A percentile compares a stretch with the other conserved stretches of the same genome.
Evolutionary conservation across 2,888 invertebrate genomes (phyloP).

Genomic region (Agonopterix heracliana): DNA sequence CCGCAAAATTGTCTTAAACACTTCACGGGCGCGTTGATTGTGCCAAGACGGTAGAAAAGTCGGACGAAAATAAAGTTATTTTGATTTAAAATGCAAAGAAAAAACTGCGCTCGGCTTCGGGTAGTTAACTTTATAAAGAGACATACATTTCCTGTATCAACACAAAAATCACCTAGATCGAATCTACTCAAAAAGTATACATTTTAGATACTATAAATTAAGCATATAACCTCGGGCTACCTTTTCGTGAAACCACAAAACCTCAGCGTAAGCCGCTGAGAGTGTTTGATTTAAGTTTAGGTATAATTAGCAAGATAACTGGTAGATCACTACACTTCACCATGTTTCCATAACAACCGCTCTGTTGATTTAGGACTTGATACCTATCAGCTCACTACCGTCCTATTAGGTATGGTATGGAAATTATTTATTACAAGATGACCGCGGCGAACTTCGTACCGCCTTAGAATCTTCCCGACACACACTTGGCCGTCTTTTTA

Average conservation of each 20-base stretch:
- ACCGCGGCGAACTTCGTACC: no score
- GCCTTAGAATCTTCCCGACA: no score
- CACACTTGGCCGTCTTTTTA: no score
- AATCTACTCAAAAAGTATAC: no score
- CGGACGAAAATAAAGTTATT: constrained; percentile 66
- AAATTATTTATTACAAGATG: constrained; percentile 18
- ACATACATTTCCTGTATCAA: not conserved
- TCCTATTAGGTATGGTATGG: constrained; percentile 34
- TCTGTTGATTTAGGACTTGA: constrained; percentile 67
- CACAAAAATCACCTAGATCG: no score
- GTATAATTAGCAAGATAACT: constrained; percentile 65
- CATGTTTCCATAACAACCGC: constrained; percentile 42
- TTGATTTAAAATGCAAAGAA: constrained; percentile 69
- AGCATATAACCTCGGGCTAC: no score
- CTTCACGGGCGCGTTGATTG: constrained; percentile 61
- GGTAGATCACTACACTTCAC: constrained; percentile 61
- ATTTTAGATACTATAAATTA: no score
- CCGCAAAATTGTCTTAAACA: constrained; percentile 64
- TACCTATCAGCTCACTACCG: constrained; percentile 46
- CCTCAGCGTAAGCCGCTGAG: constrained; percentile 34
- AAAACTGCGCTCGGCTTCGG: constrained; percentile 38
- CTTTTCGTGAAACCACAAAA: constrained; percentile 1
- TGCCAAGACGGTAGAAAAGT: constrained; percentile 60
- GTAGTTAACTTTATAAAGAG: constrained; percentile 5
- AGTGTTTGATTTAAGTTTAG: constrained; percentile 60